phyloP scores from a whole-genome alignment of 2,797 vertebrate species.

The Ctenopoma kingsleyae region DNA sequence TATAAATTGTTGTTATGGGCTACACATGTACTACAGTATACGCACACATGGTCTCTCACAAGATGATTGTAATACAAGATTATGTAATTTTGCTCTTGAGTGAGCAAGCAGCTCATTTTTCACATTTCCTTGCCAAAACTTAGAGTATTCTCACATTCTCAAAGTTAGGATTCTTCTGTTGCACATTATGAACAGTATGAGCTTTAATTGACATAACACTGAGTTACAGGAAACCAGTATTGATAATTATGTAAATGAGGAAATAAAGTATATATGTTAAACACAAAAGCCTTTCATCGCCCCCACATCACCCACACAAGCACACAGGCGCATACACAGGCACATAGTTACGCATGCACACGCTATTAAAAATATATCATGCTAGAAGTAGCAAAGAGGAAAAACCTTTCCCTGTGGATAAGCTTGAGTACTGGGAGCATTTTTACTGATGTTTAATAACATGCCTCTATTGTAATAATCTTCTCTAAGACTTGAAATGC shows the following conservation, averaged over 20 bases:
- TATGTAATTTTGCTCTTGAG: constrained; percentile 61
- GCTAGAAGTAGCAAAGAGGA: constrained; percentile 62
- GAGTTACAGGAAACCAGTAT: constrained; percentile 31
- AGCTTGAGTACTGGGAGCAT: constrained; percentile 46
- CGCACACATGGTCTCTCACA: constrained; percentile 28
- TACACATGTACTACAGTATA: neutral
- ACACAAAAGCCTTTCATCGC: constrained; percentile 50
- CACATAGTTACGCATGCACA: constrained; percentile 54
- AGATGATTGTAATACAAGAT: constrained; percentile 55
- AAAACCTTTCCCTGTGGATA: constrained; percentile 44
- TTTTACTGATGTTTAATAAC: constrained; percentile 48
- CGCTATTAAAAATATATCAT: constrained; percentile 69
- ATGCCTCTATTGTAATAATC: constrained; percentile 49
- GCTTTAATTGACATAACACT: constrained; percentile 23
- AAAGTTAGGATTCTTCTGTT: constrained; percentile 41
- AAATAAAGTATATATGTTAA: constrained; percentile 40
- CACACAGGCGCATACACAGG: constrained; percentile 30
- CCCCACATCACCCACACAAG: constrained; percentile 53
- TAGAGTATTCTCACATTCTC: constrained; percentile 31
- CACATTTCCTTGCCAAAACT: constrained; percentile 49
- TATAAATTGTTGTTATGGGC: constrained; percentile 16
- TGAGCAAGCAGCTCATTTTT: constrained; percentile 43
- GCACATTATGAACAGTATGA: constrained; percentile 10
- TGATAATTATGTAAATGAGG: constrained; percentile 54
- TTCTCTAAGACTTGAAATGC: constrained; percentile 54